Evolutionary conservation across 2,113 vertebrate species (phyloP).

Genomic region (Eulemur macaco): DNA sequence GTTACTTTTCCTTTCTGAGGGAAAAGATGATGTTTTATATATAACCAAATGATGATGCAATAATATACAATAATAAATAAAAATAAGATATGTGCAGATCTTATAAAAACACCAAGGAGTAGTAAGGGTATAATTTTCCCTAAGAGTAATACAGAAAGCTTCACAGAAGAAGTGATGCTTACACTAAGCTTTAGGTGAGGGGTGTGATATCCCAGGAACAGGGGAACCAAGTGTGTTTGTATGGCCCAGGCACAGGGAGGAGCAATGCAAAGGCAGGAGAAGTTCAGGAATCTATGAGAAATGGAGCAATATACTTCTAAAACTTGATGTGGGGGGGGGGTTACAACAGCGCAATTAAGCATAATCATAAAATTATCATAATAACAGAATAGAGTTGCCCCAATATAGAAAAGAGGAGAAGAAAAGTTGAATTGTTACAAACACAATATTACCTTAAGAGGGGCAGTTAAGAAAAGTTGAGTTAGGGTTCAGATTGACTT

Average conservation of each 20-base stretch:
- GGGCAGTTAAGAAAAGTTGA: neutral
- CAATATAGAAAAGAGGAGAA: neutral
- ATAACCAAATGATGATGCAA: neutral
- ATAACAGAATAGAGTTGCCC: neutral
- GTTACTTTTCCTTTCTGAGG: neutral
- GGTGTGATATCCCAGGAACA: too few species aligned
- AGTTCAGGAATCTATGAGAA: rapidly evolving
- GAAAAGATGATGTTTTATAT: neutral
- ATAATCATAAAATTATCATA: neutral
- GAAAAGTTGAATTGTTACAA: neutral
- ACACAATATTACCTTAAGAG: neutral
- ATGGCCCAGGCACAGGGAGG: neutral
- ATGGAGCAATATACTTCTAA: rapidly evolving
- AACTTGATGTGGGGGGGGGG: rapidly evolving
- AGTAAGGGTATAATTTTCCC: neutral
- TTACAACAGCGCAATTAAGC: rapidly evolving
- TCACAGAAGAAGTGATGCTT: neutral
- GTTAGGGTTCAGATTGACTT: neutral
- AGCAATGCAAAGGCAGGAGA: neutral
- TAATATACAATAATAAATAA: neutral
- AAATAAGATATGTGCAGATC: neutral
- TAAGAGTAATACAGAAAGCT: neutral
- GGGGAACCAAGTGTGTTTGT: neutral
- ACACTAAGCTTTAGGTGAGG: neutral
- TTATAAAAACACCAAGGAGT: neutral